Conservation (phyloP, 2,797 vertebrate genomes). For the Acanthornis magna region DNA sequence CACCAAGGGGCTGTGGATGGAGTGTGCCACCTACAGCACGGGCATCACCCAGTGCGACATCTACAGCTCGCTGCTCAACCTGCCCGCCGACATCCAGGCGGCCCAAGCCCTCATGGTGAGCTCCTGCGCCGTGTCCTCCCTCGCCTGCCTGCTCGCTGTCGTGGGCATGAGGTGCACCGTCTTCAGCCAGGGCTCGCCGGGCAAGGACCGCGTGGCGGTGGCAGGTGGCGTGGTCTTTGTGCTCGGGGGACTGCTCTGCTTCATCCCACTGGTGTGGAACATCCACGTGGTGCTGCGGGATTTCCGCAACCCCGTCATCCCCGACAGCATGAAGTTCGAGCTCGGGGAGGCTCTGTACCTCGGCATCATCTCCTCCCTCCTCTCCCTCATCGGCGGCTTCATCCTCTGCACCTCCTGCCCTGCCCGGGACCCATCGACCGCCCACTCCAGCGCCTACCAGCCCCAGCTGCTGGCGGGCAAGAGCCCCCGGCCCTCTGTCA, state of each 20-base stretch:
- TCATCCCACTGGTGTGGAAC: conserved; percentile 91
- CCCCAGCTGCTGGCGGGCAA: conserved; percentile 24
- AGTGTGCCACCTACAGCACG: conserved; percentile 92
- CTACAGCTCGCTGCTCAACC: conserved; percentile 91
- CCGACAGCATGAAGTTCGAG: conserved; percentile 88
- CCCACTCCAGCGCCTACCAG: conserved; percentile 75
- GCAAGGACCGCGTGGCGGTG: conserved; percentile 85
- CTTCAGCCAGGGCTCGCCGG: conserved; percentile 80
- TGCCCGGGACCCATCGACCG: conserved; percentile 52
- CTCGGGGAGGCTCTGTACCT: conserved; percentile 90
- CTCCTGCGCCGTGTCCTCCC: conserved; percentile 82
- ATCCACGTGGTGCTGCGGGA: conserved; percentile 89
- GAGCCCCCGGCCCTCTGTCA: conserved; percentile 13
- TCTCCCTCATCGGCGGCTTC: conserved; percentile 85
- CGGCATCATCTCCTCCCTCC: conserved; percentile 85
- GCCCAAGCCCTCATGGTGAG: conserved; percentile 94
- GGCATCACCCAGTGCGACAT: conserved; percentile 95
- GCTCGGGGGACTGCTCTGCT: conserved; percentile 83
- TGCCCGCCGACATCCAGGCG: conserved; percentile 85
- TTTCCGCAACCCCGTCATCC: conserved; percentile 84
- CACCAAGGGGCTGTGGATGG: conserved; percentile 96
- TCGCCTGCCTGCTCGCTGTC: conserved; percentile 78
- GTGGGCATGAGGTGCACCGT: conserved; percentile 93
- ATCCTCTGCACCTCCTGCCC: conserved; percentile 86
- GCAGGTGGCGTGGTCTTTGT: conserved; percentile 80